Conservation (phyloP, 2,797 vertebrate genomes). For the Allobates femoralis region DNA sequence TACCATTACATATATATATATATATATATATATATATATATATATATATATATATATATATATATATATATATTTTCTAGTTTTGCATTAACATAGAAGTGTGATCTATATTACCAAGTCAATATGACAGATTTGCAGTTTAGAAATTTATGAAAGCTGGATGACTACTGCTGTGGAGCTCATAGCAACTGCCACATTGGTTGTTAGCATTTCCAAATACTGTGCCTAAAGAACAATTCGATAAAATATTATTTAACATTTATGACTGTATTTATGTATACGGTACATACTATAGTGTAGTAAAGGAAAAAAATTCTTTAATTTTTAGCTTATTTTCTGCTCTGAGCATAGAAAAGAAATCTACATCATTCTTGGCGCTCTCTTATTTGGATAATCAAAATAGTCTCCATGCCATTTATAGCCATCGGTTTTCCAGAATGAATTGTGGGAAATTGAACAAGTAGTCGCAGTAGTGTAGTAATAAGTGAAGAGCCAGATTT, state of each 20-base stretch:
- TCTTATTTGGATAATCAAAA: conserved; percentile 6
- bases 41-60: too few relatives aligned
- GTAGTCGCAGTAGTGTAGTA: conserved; percentile 1
- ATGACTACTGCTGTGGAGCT: too few relatives aligned
- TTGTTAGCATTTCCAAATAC: background rate
- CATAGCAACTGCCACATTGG: background rate
- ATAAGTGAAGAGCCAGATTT: conserved; percentile 17
- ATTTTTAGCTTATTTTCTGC: background rate
- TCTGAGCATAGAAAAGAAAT: background rate
- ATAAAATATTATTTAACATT: background rate
- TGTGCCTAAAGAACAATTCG: background rate
- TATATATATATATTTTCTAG: too few relatives aligned
- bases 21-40: too few relatives aligned
- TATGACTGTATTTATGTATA: too few relatives aligned
- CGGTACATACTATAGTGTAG: too few relatives aligned
- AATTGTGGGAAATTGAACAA: conserved; percentile 32
- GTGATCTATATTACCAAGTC: too few relatives aligned
- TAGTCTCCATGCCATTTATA: background rate
- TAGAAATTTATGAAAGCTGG: too few relatives aligned
- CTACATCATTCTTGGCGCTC: background rate
- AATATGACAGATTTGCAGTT: too few relatives aligned
- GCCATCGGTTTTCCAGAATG: conserved; percentile 1
- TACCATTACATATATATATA: too few relatives aligned
- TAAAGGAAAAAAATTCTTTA: background rate
- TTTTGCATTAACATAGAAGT: too few relatives aligned